Evolutionary conservation across 2,113 vertebrate species (phyloP).

Genomic region (Daboia siamensis): DNA sequence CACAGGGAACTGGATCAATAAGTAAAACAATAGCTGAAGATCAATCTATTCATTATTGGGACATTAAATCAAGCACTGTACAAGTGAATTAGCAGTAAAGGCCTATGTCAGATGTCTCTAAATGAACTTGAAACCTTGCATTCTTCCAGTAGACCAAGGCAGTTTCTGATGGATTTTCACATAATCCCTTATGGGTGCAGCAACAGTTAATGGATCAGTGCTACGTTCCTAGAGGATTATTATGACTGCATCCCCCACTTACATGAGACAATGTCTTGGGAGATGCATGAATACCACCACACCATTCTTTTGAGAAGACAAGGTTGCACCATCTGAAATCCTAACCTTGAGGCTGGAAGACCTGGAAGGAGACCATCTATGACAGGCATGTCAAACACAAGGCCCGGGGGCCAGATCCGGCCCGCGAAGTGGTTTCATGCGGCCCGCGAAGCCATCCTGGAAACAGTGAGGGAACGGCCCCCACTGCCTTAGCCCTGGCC

Average conservation of each 20-base stretch:
- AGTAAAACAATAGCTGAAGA: neutral
- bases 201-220: neutral
- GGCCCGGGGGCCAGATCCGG: too few relatives aligned
- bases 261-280: neutral
- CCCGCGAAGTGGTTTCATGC: too few relatives aligned
- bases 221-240: neutral
- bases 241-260: neutral
- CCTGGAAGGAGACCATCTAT: slow-evolving; percentile 11
- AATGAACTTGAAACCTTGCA: neutral
- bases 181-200: slow-evolving; percentile 1
- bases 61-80: neutral
- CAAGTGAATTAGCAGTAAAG: neutral
- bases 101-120: neutral
- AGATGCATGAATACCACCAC: neutral
- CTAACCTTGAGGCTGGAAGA: neutral
- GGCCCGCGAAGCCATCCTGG: too few relatives aligned
- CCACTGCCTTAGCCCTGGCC: too few relatives aligned
- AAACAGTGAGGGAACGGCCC: too few relatives aligned
- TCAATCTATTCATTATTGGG: neutral
- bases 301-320: neutral
- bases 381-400: too few relatives aligned
- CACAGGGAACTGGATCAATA: neutral
- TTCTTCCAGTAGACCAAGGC: neutral
- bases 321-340: neutral
- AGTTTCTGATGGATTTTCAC: neutral